A percentile compares a stretch with the other conserved stretches of the same genome.
These are phyloP conservation scores for Megaustenia siamemsis DNA, from an alignment of 2,888 invertebrate species.

Conservation along the genomic window DNA sequence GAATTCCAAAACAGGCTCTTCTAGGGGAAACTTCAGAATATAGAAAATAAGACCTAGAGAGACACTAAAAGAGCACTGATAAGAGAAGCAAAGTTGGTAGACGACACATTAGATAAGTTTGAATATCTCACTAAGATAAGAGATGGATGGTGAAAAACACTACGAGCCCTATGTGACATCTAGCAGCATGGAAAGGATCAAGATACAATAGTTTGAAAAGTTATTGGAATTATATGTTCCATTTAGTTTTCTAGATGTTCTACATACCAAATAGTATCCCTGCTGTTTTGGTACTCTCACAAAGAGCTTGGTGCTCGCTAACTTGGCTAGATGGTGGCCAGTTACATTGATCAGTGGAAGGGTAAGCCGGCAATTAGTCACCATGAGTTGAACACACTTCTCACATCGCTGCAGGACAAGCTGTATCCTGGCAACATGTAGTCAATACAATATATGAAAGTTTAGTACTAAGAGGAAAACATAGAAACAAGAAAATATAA, in stretches of 20 bases:
- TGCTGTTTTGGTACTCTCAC: conserved; percentile 81
- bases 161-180: no score
- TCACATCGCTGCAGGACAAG: conserved; percentile 94
- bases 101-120: no score
- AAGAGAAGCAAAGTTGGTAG: no score
- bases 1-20: no score
- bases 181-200: no score
- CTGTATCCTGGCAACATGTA: conserved; percentile 89
- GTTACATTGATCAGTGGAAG: conserved; percentile 90
- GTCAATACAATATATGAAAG: neutral
- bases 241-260: neutral
- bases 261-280: conserved; percentile 89
- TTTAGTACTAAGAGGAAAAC: neutral
- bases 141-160: no score
- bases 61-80: no score
- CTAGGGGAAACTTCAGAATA: no score
- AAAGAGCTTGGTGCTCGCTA: conserved; percentile 74
- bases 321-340: conserved; percentile 75
- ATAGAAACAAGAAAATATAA: neutral
- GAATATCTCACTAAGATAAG: no score
- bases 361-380: conserved; percentile 91
- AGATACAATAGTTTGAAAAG: no score
- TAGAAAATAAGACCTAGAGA: no score
- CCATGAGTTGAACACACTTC: conserved; percentile 95
- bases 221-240: no score